phyloP scores from a whole-genome alignment of 2,113 vertebrate species.

The Gobiocypris rarus region DNA sequence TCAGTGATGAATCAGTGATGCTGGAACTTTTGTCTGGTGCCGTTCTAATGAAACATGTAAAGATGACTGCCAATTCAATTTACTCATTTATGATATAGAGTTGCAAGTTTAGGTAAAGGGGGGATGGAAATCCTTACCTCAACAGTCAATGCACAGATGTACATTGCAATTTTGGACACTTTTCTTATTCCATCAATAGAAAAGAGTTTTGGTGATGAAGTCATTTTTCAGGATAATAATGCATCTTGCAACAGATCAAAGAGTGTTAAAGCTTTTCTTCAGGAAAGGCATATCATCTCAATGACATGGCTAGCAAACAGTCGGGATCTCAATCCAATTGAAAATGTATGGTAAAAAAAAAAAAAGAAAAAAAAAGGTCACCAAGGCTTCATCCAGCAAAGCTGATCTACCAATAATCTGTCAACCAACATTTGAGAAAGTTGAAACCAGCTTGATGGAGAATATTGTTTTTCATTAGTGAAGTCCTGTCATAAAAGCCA shows the following conservation, averaged over 20 bases:
- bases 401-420: no score
- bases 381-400: not conserved
- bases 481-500: not conserved
- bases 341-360: not conserved
- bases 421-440: not conserved
- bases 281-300: not conserved
- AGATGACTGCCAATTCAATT: not conserved
- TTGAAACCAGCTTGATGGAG: not conserved
- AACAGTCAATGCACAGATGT: not conserved
- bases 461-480: constrained; percentile 13
- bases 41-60: no score
- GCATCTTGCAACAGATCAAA: not conserved
- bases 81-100: not conserved
- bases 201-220: not conserved
- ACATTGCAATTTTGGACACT: not conserved
- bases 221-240: not conserved
- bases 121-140: not conserved
- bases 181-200: not conserved
- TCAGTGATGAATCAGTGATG: not conserved
- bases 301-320: not conserved
- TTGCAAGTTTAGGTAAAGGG: not conserved
- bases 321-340: not conserved
- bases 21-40: not conserved
- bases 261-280: not conserved
- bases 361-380: no score